Base-by-base conservation (phyloP, 1,140 invertebrate species). In the Cyclargus thomasi region DNA sequence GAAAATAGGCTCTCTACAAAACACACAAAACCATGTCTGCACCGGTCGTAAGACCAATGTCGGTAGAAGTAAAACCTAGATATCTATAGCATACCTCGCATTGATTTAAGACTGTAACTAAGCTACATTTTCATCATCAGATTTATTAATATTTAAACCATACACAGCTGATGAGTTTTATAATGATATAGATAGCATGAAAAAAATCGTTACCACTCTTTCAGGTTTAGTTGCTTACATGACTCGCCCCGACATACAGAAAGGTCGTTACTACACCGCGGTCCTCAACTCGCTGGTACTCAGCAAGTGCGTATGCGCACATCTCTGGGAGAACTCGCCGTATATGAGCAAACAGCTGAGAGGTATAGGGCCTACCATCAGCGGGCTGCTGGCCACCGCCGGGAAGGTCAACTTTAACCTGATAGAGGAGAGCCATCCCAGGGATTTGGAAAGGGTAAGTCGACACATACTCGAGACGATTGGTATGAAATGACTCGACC, bases 241-340 rank as follows among this genome's bases (percentile, higher is more conserved):
- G 69, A 91, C 86, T 69, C 75, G 90, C 35, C 67, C 84, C 75
- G 78, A 90, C 73, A 69, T 82, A 76, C 70, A 81, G 64, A 77
- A 80, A 65, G 72, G 87, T 67, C 71, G 84, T 65, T 83, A 77
- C 65, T 94, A 83, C 71, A 73, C 81, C 47, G 86, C 90, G 3
- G 75, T 95, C n/a, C 70, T 94, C 1, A 94, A 92, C 78, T 86
- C 94, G 0, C 78, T 94, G 21, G 82, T 93, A 16, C 83, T 96
- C 21, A 83, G 88, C 1, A 96, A 96, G 90, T 94, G 94, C 76
- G 90, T 96, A 63, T 80, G 86, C 23, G 91, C 93, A 1, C 91
- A 92, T 73, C 80, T 96, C 17, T 97, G 95, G 96, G 94, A 96
- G 76, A 93, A 96, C 77, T 95, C 95, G 0, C 91, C 86, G 20